These are phyloP conservation scores for Neoniphon sammara DNA, from an alignment of 2,797 vertebrate genomes.

Conservation along the genomic window DNA sequence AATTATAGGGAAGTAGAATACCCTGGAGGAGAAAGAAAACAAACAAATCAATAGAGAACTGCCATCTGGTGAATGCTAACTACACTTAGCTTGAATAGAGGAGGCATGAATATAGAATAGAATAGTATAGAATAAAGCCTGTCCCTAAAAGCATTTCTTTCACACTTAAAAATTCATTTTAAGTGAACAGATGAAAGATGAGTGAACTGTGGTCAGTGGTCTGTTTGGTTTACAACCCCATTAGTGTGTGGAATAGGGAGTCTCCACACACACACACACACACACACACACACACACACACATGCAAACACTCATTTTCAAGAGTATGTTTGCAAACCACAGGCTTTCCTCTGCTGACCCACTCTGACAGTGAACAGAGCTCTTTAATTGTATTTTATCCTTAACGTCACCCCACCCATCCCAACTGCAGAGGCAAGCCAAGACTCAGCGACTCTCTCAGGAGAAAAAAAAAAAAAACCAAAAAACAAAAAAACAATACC, in stretches of 20 bases:
- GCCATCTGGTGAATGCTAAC: not conserved
- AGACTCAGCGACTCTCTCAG: slow-evolving; percentile 29
- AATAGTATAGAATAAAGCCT: not conserved
- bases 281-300: slow-evolving; percentile 12
- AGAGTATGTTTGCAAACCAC: slow-evolving; percentile 29
- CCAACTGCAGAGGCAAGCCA: slow-evolving; percentile 14
- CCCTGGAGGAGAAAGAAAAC: not conserved
- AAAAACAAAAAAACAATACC: slow-evolving; percentile 11
- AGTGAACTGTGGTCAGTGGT: slow-evolving; percentile 34
- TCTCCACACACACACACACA: slow-evolving; percentile 2
- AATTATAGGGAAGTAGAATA: not conserved
- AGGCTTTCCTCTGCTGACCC: slow-evolving; percentile 9
- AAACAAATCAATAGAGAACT: not conserved
- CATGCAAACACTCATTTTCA: not conserved
- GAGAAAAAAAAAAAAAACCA: slow-evolving; percentile 17
- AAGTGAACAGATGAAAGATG: not conserved
- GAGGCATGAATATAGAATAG: not conserved
- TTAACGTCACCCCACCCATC: slow-evolving; percentile 56
- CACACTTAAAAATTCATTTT: not conserved
- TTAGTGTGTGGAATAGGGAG: slow-evolving; percentile 62
- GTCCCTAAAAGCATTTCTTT: not conserved
- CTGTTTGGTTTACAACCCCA: slow-evolving; percentile 58
- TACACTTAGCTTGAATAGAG: not conserved
- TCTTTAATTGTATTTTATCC: slow-evolving; percentile 56
- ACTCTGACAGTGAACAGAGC: slow-evolving; percentile 57